phyloP scores from a whole-genome alignment of 2,113 vertebrate genomes.

The Furnarius figulus region DNA sequence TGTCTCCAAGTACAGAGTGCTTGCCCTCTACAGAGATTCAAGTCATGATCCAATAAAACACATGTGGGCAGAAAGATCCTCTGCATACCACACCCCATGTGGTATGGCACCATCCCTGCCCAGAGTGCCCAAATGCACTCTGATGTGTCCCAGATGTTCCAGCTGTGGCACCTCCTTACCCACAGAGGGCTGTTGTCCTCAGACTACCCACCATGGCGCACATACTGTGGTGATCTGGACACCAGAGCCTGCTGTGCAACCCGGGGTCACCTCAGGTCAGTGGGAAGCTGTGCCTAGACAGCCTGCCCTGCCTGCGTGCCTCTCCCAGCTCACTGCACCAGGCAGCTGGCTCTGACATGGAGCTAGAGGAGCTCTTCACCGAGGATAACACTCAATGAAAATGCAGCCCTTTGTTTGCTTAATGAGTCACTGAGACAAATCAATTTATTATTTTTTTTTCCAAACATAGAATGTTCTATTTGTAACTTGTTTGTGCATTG shows the following conservation, averaged over 20 bases:
- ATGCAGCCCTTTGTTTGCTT: constrained; percentile 21
- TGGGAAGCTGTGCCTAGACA: background rate
- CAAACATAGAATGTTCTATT: background rate
- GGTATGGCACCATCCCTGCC: background rate
- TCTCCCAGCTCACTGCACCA: background rate
- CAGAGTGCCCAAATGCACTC: background rate
- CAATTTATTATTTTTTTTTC: background rate
- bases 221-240: background rate
- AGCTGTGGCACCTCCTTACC: background rate
- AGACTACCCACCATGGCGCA: background rate
- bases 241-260: background rate
- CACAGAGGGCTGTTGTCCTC: background rate
- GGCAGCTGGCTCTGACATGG: rapidly evolving
- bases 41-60: background rate
- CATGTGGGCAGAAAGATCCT: background rate
- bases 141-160: background rate
- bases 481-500: background rate
- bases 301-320: background rate
- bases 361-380: background rate
- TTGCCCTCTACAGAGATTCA: background rate
- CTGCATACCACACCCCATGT: rapidly evolving
- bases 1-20: background rate
- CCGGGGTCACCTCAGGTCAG: background rate
- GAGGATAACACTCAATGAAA: background rate
- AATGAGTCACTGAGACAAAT: background rate